Evolutionary conservation across 2,113 vertebrate species (phyloP).

Genomic region (Eidolon helvum): DNA sequence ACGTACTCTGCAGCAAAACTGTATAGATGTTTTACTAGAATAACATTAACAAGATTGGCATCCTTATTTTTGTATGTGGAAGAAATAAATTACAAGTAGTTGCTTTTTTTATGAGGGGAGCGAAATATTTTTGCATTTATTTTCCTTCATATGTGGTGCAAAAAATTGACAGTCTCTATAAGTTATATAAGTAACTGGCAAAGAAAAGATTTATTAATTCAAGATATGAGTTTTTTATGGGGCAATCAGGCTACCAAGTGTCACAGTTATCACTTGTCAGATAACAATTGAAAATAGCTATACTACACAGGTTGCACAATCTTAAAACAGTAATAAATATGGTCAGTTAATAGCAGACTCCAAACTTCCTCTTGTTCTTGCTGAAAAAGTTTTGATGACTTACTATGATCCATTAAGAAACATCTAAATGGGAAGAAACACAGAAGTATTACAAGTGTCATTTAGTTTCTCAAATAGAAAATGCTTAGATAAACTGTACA

Average conservation of each 20-base stretch:
- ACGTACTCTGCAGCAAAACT: background rate
- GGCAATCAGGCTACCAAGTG: background rate
- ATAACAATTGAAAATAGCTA: background rate
- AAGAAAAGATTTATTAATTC: conserved; percentile 23
- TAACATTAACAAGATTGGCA: fast-evolving
- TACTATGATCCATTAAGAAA: conserved; percentile 73
- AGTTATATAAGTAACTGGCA: background rate
- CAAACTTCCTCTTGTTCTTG: background rate
- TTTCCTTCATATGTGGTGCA: background rate
- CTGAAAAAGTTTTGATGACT: background rate
- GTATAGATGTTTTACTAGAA: background rate
- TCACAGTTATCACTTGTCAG: background rate
- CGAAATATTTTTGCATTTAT: background rate
- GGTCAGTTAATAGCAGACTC: background rate
- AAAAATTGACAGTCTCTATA: background rate
- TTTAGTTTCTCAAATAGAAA: conserved; percentile 4
- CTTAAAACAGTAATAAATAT: conserved; percentile 20
- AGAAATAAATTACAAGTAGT: background rate
- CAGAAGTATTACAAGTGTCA: background rate
- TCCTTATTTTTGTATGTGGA: background rate
- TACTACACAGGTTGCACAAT: background rate
- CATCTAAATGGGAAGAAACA: conserved; percentile 71
- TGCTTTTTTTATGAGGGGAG: background rate
- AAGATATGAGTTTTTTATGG: background rate
- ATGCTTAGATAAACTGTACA: background rate